Conservation (phyloP, 2,888 invertebrate species). For the Limnephilus rhombicus region DNA sequence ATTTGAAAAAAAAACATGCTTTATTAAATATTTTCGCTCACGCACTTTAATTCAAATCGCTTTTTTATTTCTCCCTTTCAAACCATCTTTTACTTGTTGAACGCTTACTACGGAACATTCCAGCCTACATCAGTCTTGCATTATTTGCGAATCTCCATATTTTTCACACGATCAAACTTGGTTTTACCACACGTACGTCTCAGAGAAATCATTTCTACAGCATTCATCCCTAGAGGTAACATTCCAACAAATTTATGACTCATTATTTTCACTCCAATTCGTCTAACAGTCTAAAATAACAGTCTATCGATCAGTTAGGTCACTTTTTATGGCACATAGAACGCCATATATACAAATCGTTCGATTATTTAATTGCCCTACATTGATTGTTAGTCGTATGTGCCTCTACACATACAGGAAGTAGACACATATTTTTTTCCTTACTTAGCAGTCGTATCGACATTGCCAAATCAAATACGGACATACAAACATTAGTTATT, state of each 20-base stretch:
- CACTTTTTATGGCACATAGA: neutral
- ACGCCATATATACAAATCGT: neutral
- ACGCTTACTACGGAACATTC: too few relatives aligned
- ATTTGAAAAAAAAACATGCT: too few relatives aligned
- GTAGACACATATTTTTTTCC: neutral
- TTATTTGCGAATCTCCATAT: too few relatives aligned
- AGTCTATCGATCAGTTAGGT: neutral
- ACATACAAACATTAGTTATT: neutral
- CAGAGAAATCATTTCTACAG: too few relatives aligned
- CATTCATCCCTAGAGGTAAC: too few relatives aligned
- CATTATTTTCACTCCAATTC: neutral
- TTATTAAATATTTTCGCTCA: too few relatives aligned
- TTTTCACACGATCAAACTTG: too few relatives aligned
- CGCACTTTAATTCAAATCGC: too few relatives aligned
- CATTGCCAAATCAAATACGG: constrained; percentile 23
- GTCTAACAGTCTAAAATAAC: neutral
- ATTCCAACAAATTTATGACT: neutral
- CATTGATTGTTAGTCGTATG: neutral
- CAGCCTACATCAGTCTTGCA: too few relatives aligned
- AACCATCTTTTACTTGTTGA: too few relatives aligned
- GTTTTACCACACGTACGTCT: too few relatives aligned
- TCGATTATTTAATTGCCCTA: neutral
- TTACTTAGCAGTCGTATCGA: neutral
- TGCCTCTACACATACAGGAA: neutral
- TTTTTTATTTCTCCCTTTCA: too few relatives aligned